A percentile compares a stretch with the other conserved stretches of the same genome.
Evolutionary conservation across 2,113 vertebrate species (phyloP).

Genomic region (Dinomys branickii): DNA sequence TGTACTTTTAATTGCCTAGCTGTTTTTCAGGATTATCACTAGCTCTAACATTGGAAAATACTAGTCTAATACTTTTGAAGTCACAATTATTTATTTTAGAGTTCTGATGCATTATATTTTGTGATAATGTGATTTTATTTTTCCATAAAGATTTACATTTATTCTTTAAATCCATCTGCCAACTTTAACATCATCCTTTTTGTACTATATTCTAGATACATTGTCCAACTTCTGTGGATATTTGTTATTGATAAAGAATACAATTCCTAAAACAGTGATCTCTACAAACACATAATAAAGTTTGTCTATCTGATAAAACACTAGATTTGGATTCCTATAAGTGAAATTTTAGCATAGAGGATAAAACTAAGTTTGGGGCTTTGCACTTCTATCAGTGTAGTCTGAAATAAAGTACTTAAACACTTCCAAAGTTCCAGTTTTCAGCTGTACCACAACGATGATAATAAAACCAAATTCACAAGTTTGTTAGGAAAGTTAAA

Average conservation of each 20-base stretch:
- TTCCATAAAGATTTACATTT: not conserved
- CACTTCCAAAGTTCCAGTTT: not conserved
- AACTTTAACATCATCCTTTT: not conserved
- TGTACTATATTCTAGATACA: not conserved
- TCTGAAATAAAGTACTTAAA: not conserved
- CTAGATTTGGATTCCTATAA: not conserved
- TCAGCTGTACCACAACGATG: not conserved
- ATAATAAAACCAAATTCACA: not conserved
- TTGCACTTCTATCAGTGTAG: not conserved
- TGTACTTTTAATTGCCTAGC: not conserved
- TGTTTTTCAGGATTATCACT: slow-evolving; percentile 20
- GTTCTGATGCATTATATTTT: slow-evolving; percentile 17
- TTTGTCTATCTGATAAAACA: not conserved
- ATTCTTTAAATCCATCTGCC: not conserved
- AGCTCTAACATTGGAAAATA: slow-evolving; percentile 9
- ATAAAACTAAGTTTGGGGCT: not conserved
- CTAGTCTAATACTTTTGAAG: slow-evolving; percentile 29
- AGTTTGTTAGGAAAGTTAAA: not conserved
- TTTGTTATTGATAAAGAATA: not conserved
- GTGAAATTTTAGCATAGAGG: not conserved
- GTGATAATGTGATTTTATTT: not conserved
- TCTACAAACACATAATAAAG: not conserved
- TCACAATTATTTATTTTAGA: slow-evolving; percentile 1
- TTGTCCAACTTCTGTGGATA: not conserved
- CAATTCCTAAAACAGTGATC: not conserved